phyloP scores from a whole-genome alignment of 2,113 vertebrate species.

The Diadophis punctatus region DNA sequence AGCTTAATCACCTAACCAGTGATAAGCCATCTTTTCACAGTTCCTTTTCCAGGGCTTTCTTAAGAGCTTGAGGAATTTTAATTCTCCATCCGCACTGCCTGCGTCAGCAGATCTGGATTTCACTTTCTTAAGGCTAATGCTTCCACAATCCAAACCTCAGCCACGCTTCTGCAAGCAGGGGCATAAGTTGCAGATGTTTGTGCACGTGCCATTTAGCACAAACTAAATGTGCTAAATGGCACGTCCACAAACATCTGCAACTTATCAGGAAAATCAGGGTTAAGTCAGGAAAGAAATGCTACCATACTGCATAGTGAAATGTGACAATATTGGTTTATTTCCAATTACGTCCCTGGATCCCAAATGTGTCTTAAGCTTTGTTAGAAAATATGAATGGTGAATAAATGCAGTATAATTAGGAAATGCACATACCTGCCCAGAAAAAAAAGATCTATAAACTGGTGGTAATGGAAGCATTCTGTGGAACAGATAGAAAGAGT shows the following conservation, averaged over 20 bases:
- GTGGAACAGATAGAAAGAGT: background rate
- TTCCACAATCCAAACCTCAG: slow-evolving; percentile 4
- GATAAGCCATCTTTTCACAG: slow-evolving; percentile 33
- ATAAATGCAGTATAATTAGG: background rate
- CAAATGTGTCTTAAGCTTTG: background rate
- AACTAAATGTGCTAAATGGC: background rate
- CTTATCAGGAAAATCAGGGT: background rate
- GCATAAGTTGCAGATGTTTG: background rate
- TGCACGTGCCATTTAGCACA: background rate
- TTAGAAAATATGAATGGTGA: background rate
- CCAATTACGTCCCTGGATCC: background rate
- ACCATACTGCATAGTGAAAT: background rate
- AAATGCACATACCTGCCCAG: background rate
- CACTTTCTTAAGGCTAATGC: slow-evolving; percentile 17
- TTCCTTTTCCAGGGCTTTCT: slow-evolving; percentile 23
- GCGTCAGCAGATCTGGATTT: slow-evolving; percentile 29
- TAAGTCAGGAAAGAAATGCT: background rate
- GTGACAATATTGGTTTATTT: background rate
- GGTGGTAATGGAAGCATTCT: background rate
- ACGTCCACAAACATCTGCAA: too few relatives aligned
- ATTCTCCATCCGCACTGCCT: slow-evolving; percentile 22
- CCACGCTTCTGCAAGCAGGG: slow-evolving; percentile 1
- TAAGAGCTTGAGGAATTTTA: slow-evolving; percentile 23
- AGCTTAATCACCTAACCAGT: slow-evolving; percentile 26
- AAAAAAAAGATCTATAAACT: background rate